Evolutionary conservation across 2,797 vertebrate species (phyloP).

Genomic region (Sebastes hubbsi): DNA sequence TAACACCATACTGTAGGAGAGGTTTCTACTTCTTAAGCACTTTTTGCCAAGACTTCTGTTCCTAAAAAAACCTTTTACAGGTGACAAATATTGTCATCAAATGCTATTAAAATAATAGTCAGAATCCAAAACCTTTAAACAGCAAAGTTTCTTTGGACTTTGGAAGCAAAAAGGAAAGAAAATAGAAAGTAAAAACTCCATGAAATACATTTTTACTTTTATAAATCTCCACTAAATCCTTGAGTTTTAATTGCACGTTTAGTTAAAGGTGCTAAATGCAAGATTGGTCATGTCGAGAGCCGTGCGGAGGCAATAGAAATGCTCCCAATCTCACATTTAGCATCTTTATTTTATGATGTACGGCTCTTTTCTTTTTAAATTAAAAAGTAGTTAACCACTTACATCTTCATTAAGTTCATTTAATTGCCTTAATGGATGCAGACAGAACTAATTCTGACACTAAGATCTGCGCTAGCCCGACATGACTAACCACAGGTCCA

Average conservation of each 20-base stretch:
- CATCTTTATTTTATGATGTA: background rate
- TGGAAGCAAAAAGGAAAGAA: background rate
- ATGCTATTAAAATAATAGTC: background rate
- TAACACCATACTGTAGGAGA: background rate
- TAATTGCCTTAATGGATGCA: background rate
- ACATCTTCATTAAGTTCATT: background rate
- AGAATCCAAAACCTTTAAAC: fast-evolving
- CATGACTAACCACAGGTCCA: background rate
- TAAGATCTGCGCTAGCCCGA: background rate
- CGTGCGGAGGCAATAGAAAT: too few relatives aligned
- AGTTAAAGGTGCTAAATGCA: too few relatives aligned
- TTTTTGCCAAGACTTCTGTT: background rate
- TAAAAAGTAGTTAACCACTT: background rate
- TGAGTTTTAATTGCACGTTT: background rate
- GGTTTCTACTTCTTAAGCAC: too few relatives aligned
- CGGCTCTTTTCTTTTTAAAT: background rate
- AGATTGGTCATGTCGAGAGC: too few relatives aligned
- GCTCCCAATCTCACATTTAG: too few relatives aligned
- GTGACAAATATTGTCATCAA: background rate
- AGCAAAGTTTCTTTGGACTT: too few relatives aligned
- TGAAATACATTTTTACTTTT: background rate
- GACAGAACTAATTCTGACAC: background rate
- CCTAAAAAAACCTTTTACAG: background rate
- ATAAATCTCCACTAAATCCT: background rate
- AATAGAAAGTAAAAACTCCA: background rate